phyloP scores from a whole-genome alignment of 1,140 invertebrate species.

The Leptinotarsa undecemlineata region DNA sequence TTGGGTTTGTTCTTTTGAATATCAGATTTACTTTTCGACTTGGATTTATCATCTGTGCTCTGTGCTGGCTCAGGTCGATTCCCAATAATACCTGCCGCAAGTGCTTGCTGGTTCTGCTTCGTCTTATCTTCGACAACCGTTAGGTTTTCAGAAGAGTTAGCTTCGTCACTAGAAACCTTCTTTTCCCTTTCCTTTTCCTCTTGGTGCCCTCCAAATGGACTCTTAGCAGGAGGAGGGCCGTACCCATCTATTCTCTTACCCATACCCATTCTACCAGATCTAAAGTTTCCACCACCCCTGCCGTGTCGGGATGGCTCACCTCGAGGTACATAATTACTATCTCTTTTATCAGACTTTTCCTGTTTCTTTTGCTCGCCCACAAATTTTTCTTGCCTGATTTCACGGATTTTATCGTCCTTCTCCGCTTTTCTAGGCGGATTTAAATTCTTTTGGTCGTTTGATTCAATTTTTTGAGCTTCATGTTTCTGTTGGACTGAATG shows the following conservation, averaged over 20 bases:
- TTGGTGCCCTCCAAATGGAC: conserved; percentile 66
- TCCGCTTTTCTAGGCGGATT: conserved; percentile 58
- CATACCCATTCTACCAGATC: conserved; percentile 58
- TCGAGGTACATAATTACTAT: conserved; percentile 68
- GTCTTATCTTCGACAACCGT: conserved; percentile 63
- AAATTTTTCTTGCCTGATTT: conserved; percentile 48
- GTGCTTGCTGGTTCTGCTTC: conserved; percentile 69
- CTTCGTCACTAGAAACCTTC: conserved; percentile 45
- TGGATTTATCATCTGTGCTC: conserved; percentile 54
- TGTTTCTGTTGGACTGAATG: conserved; percentile 59
- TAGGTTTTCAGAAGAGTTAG: conserved; percentile 46
- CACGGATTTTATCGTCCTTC: conserved; percentile 64
- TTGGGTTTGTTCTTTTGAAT: conserved; percentile 33
- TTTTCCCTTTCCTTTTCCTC: conserved; percentile 51
- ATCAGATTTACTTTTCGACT: conserved; percentile 29
- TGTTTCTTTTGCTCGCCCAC: conserved; percentile 54
- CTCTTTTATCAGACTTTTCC: conserved; percentile 58
- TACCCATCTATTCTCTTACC: conserved; percentile 70
- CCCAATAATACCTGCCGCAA: conserved; percentile 67
- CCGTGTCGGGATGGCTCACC: conserved; percentile 82
- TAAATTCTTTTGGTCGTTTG: conserved; percentile 52
- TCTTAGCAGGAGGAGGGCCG: conserved; percentile 75
- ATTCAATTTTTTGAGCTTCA: conserved; percentile 55
- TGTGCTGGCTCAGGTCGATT: conserved; percentile 39
- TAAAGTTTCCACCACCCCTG: conserved; percentile 70